Percentiles rank a stretch among this genome's conserved stretches.
Evolutionary conservation across 1,140 invertebrate species (phyloP).

Genomic region (Goniozus legneri): DNA sequence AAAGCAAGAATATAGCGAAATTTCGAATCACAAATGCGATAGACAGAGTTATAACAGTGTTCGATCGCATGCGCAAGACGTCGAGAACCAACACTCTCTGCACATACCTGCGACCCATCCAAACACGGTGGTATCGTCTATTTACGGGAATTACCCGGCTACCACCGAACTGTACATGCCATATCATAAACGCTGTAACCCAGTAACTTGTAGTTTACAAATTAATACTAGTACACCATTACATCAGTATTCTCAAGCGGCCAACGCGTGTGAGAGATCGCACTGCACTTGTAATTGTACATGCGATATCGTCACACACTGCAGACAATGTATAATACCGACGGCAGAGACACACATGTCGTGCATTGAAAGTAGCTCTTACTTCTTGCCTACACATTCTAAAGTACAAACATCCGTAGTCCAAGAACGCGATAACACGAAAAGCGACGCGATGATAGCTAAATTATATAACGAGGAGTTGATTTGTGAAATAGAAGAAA

Average conservation of each 20-base stretch:
- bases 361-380: slow-evolving; percentile 35
- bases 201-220: slow-evolving; percentile 30
- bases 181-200: slow-evolving; percentile 38
- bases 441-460: slow-evolving; percentile 24
- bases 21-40: slow-evolving; percentile 23
- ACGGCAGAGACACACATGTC: slow-evolving; percentile 27
- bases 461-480: slow-evolving; percentile 38
- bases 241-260: slow-evolving; percentile 22
- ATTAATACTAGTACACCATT: slow-evolving; percentile 28
- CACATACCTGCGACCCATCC: slow-evolving; percentile 29
- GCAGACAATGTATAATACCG: slow-evolving; percentile 37
- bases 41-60: slow-evolving; percentile 23
- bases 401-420: slow-evolving; percentile 33
- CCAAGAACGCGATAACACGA: slow-evolving; percentile 32
- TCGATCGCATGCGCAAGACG: slow-evolving; percentile 23
- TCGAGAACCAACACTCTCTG: slow-evolving; percentile 26
- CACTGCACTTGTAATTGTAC: slow-evolving; percentile 34
- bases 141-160: slow-evolving; percentile 31
- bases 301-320: slow-evolving; percentile 42
- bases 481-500: slow-evolving; percentile 32
- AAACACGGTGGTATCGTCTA: slow-evolving; percentile 19
- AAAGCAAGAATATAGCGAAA: slow-evolving; percentile 34
- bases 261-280: slow-evolving; percentile 17
- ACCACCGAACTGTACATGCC: slow-evolving; percentile 34
- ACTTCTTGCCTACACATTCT: slow-evolving; percentile 32